Evolutionary conservation across 2,113 vertebrate species (phyloP).

Genomic region (Catagonus wagneri): DNA sequence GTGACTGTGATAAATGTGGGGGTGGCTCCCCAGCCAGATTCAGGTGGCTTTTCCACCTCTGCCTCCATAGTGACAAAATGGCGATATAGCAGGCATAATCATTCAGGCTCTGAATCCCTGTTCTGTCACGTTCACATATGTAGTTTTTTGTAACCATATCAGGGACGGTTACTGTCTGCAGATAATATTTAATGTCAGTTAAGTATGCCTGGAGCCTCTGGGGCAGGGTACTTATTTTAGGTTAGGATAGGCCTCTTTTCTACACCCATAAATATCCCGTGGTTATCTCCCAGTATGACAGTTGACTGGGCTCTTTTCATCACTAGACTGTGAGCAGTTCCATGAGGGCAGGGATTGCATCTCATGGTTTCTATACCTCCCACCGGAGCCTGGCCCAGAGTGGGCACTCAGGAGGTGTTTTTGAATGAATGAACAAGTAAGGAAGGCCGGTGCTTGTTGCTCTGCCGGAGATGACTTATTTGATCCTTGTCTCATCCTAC

Average conservation of each 20-base stretch:
- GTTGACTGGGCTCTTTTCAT: background rate
- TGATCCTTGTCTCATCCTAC: slow-evolving; percentile 71
- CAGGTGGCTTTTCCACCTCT: slow-evolving; percentile 4
- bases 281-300: background rate
- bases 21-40: background rate
- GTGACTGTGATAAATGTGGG: background rate
- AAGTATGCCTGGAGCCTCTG: background rate
- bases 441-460: slow-evolving; percentile 50
- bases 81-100: slow-evolving; percentile 17
- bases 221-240: background rate
- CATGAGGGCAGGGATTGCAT: background rate
- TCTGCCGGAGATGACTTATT: slow-evolving; percentile 4
- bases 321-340: background rate
- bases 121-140: background rate
- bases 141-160: background rate
- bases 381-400: background rate
- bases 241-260: background rate
- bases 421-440: background rate
- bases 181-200: background rate
- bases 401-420: background rate
- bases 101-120: background rate
- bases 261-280: background rate
- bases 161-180: background rate
- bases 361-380: background rate
- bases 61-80: background rate